Evolutionary conservation across 2,113 vertebrate genomes (phyloP), one percentile per base, ranked within the genome.

Genomic region (Hemiscyllium ocellatum): DNA sequence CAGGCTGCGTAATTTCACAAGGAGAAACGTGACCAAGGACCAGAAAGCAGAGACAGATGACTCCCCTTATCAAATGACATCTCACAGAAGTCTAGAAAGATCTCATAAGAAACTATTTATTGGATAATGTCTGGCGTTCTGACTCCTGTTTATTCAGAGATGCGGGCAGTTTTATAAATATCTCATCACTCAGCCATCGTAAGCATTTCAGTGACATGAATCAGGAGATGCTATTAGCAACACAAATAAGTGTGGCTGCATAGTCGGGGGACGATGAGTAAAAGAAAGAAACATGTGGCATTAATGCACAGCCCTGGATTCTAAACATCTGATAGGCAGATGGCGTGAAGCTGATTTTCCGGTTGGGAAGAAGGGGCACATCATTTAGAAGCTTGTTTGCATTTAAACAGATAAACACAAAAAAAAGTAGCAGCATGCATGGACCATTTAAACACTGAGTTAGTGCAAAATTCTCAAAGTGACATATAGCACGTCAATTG

Each of bases 371-470:
- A 98, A 98, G 98, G 98, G 98, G 98, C 98, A 98, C 98, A 98
- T 99, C 98, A 99, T 99, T 99, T 99, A 98, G 98, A 98, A 98
- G 97, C 99, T 99, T 99, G 99, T 99, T 99, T 99, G 98, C 98
- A 99, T 99, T 99, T 98, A 98, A 99, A 99, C 99, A 98, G 98
- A 98, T 98, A 99, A 76, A 70, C 47, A 15, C 69, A 52, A 42
- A 95, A 91, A 70, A 95, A 93, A 72, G 26, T 24, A 95, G 66
- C 68, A 47, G 13, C 24, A 33, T 12, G 26, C 69, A 50, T 5
- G 70, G 94, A 68, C 72, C 94, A 72, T 95, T 52, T 52, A 76
- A 69, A 95, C 33, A 72, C 47, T 19, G 42, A 52, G 68, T 13
- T 70, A 37, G 66, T 17, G 66, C 22, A 26, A 19, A 10, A 52